These are phyloP conservation scores for Aproaerema taeniolella DNA, from an alignment of 2,888 invertebrate genomes.

Conservation along the genomic window DNA sequence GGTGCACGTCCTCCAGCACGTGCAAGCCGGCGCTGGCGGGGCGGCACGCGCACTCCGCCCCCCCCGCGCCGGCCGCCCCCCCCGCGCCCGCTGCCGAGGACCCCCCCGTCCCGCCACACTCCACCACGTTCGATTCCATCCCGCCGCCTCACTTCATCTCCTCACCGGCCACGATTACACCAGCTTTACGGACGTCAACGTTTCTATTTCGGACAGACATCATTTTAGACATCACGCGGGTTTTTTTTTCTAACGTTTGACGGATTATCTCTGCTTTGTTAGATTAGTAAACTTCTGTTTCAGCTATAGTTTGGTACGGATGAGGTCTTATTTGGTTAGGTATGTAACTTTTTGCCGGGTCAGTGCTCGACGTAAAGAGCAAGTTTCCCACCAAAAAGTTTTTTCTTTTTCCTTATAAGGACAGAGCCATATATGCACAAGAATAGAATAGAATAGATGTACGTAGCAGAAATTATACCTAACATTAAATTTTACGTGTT, in stretches of 20 bases:
- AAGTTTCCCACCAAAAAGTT: too few species aligned
- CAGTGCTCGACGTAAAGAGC: too few species aligned
- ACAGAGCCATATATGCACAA: too few species aligned
- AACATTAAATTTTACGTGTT: too few species aligned
- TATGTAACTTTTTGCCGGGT: too few species aligned
- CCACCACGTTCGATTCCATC: slow-evolving; percentile 38
- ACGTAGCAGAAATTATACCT: too few species aligned
- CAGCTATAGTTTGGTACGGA: too few species aligned
- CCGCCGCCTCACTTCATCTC: slow-evolving; percentile 3
- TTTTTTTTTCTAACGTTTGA: neutral
- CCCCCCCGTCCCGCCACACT: slow-evolving; percentile 36
- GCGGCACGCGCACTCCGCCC: slow-evolving; percentile 8
- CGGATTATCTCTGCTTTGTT: neutral
- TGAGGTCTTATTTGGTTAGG: too few species aligned
- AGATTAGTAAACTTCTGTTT: neutral
- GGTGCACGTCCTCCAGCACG: slow-evolving; percentile 79
- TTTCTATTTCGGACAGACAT: neutral
- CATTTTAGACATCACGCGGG: neutral
- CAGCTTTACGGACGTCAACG: neutral
- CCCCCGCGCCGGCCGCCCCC: slow-evolving; percentile 26
- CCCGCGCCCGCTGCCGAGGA: slow-evolving; percentile 39
- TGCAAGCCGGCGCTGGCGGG: slow-evolving; percentile 36
- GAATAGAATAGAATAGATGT: too few species aligned
- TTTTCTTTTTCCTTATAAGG: too few species aligned
- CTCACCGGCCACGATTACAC: neutral